Base-by-base conservation (phyloP, 2,113 vertebrate species). In the Hucho hucho region DNA sequence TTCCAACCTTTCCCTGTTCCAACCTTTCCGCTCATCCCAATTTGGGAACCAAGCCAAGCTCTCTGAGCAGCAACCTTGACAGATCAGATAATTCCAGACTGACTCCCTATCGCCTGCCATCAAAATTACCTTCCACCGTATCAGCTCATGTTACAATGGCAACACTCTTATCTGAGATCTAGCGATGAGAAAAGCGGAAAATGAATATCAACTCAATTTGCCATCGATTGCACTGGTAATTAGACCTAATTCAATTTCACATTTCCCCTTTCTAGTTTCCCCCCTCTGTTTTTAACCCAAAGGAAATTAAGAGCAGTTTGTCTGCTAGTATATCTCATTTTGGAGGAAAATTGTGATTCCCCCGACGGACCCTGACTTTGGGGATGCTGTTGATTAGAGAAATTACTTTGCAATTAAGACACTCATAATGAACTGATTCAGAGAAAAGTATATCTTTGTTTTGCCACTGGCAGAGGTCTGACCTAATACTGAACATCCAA, bases 191-290 rank as follows among this genome's bases (percentile, higher is more conserved):
- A 81, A 87, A 83, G 85, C 84, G 81, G 86, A 89, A 77, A 77
- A 86, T 83, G 80, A 81, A 83, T 87, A 85, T 86, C 81, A 84
- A 88, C 86, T 89, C 87, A 88, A 88, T 90, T 90, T 86, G 78
- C 67, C 73, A 87, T 91, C 26, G 81, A 89, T 84, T 84, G 69
- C 79, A 75, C 83, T 79, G 75, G 78, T 83, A 90, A 90, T 91
- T 90, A 88, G 83, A 56, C 70, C 25, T 86, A 84, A 90, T 89
- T 88, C 75, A 84, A 91, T 91, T 88, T 78, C 43, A 49, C 78
- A 79, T 77, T 20, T 69, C 74, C 61, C 63, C 26, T 72, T 6
- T 43, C 9, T 43, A 43, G 37, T 43, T 18, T 18, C 49, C 64
- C 71, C 78, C 69, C 68, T 1, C 86, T 81, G 79, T 77, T 56